phyloP scores from a whole-genome alignment of 92 coral and sea anemone species.

The Zoanthus gigantus region DNA sequence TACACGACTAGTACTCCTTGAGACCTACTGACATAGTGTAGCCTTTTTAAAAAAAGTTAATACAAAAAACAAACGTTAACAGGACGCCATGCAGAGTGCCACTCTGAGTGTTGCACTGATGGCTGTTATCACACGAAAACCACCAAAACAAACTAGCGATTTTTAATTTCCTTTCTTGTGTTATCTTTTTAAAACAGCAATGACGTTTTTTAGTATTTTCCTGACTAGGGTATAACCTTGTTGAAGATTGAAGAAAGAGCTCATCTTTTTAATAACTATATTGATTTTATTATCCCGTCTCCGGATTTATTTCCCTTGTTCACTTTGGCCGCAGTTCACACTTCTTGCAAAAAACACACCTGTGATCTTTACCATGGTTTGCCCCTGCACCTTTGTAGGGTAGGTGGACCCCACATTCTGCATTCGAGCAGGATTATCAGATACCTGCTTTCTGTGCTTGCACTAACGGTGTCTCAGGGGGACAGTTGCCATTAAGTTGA shows the following conservation, averaged over 20 bases:
- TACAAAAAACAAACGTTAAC: not conserved
- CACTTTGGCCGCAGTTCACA: slow-evolving; percentile 3
- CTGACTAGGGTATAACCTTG: slow-evolving; percentile 2
- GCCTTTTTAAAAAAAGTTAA: not conserved
- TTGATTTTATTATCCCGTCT: slow-evolving; percentile 6
- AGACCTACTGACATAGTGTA: not conserved
- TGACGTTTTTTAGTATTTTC: slow-evolving; percentile 10
- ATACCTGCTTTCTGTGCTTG: not conserved
- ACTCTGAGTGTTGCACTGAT: not conserved
- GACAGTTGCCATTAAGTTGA: slow-evolving; percentile 34
- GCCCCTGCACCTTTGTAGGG: slow-evolving; percentile 53
- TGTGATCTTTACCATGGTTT: slow-evolving; percentile 38
- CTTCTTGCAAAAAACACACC: slow-evolving; percentile 55
- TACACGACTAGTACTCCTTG: not conserved
- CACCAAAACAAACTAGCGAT: not conserved
- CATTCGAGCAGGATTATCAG: slow-evolving; percentile 31
- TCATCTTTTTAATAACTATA: not conserved
- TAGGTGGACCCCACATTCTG: slow-evolving; percentile 51
- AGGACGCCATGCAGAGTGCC: not conserved
- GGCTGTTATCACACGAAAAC: not conserved
- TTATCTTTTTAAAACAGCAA: slow-evolving; percentile 18
- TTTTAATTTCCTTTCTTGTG: not conserved
- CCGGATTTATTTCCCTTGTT: not conserved
- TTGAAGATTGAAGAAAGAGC: slow-evolving; percentile 12
- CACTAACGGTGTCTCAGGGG: not conserved